These are phyloP conservation scores for Sesamia inferens DNA, from an alignment of 2,888 invertebrate genomes.

Conservation along the genomic window DNA sequence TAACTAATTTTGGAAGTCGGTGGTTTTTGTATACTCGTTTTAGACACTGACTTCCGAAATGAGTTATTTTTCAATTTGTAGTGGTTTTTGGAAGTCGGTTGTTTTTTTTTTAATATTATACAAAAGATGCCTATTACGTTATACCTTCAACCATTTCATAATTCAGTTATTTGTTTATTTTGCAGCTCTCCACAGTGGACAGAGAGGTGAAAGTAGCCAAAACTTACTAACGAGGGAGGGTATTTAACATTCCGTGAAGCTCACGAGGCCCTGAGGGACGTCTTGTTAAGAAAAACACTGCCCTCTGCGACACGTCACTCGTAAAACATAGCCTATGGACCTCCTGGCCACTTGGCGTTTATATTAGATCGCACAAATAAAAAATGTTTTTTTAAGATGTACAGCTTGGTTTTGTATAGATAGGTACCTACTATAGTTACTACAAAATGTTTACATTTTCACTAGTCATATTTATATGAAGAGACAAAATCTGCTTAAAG, in stretches of 20 bases:
- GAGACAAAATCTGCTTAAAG: background rate
- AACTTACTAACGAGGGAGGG: slow-evolving; percentile 73
- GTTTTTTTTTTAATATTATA: no score
- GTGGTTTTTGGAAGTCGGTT: no score
- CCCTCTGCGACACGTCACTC: slow-evolving; percentile 74
- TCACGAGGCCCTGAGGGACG: slow-evolving; percentile 67
- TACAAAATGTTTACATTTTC: no score
- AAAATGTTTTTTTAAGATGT: background rate
- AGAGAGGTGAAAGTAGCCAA: slow-evolving; percentile 54
- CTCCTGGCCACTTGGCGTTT: slow-evolving; percentile 17
- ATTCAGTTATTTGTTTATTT: slow-evolving; percentile 30
- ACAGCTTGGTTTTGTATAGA: no score
- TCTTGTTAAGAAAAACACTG: slow-evolving; percentile 78
- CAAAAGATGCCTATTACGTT: background rate
- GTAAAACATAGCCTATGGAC: slow-evolving; percentile 72
- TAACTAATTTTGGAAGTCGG: no score
- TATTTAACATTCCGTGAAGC: slow-evolving; percentile 79
- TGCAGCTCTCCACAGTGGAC: slow-evolving; percentile 12
- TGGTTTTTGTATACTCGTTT: no score
- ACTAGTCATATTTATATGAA: no score
- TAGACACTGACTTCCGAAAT: no score
- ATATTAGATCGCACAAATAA: background rate
- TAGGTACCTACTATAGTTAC: no score
- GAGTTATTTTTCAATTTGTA: no score
- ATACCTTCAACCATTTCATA: background rate